Evolutionary conservation across 2,113 vertebrate genomes (phyloP).

Genomic region (Platysteira castanea): DNA sequence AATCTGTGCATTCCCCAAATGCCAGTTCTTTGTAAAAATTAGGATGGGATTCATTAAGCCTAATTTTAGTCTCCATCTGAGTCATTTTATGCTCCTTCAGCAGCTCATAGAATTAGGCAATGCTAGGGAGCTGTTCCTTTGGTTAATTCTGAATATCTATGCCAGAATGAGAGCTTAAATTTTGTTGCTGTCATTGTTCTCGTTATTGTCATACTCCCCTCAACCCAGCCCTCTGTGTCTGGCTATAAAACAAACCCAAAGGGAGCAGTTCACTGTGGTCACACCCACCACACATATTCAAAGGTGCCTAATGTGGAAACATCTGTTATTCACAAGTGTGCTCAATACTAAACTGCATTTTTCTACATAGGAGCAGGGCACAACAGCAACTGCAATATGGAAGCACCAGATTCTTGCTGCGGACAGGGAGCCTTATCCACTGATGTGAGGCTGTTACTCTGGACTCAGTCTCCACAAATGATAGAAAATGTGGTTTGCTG

Average conservation of each 20-base stretch:
- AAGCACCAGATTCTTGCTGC: neutral
- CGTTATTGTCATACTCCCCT: fast-evolving
- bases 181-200: neutral
- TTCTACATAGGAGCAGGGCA: fast-evolving
- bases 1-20: neutral
- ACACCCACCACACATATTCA: neutral
- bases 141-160: neutral
- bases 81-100: neutral
- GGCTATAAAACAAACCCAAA: neutral
- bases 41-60: neutral
- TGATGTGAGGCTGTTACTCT: neutral
- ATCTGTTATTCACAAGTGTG: neutral
- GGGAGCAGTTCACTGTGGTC: neutral
- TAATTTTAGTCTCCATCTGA: neutral
- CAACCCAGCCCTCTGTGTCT: neutral
- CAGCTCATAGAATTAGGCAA: neutral
- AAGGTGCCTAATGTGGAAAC: neutral
- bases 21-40: neutral
- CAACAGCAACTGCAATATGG: neutral
- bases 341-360: neutral
- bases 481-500: neutral
- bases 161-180: neutral
- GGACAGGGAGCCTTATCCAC: neutral
- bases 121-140: neutral
- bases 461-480: fast-evolving